Evolutionary conservation across 2,797 vertebrate species (phyloP), one percentile per base, ranked within the genome.

Genomic region (Platalea minor): DNA sequence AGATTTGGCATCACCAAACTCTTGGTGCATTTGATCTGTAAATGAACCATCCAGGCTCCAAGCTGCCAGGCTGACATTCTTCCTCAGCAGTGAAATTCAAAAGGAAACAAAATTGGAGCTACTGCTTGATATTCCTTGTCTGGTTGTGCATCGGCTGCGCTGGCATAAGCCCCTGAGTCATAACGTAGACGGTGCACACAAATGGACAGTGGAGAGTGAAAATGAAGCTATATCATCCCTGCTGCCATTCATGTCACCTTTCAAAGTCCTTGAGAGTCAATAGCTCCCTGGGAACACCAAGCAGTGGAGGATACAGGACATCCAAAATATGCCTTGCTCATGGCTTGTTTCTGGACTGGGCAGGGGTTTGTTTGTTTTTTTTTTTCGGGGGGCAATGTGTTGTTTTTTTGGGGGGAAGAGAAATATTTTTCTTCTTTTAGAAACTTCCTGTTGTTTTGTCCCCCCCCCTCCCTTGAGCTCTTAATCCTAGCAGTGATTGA

Each of bases 111-210:
- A 86, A 43, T 18, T 48, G 28, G 26, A 78, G 24, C 9, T 80
- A 11, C 37, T 31, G 31, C 11, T 67, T 56, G 53, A n/a, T 84
- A 48, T 56, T 90, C 63, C 13, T 41, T 60, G 3, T 28, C 43
- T 84, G 48, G 21, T 41, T 79, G 57, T 56, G 41, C 41, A 41
- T 45, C 0, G 1, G 14, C 51, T 74, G 61, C 4, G 2, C n/a
- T 79, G 41, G 61, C 37, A 17, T 29, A 41, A 85, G 50, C 12
- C 23, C 37, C 54, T 51, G 54, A 63, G 37, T 26, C 9, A 6
- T 33, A 73, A 37, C 0, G 0, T 9, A 45, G 45, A 10, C 33
- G 65, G 35, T 41, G 39, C 72, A 43, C 16, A 13, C 0, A 0
- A 84, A 50, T 7, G 25, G 51, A 28, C 8, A 6, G 33, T 48